A percentile compares a stretch with the other conserved stretches of the same genome.
phyloP scores from a whole-genome alignment of 2,888 invertebrate genomes.

The Mythimna vitellina region DNA sequence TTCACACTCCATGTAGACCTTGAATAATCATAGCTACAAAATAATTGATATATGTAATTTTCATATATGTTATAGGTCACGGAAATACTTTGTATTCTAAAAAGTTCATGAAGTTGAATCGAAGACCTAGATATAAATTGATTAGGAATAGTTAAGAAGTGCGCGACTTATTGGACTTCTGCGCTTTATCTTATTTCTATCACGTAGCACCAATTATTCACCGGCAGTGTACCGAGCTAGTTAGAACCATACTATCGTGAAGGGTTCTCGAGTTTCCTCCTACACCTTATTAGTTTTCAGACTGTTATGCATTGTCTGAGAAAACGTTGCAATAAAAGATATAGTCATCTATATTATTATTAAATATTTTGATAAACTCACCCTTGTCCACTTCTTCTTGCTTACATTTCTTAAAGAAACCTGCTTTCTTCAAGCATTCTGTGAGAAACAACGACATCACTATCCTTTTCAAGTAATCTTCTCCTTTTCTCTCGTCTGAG shows the following conservation, averaged over 20 bases:
- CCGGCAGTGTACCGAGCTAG: background rate
- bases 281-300: too few relatives aligned
- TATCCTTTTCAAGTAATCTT: slow-evolving; percentile 94
- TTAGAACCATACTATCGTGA: background rate
- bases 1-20: too few relatives aligned
- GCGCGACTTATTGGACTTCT: slow-evolving; percentile 1
- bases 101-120: background rate
- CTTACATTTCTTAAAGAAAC: slow-evolving; percentile 90
- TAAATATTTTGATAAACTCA: slow-evolving; percentile 49
- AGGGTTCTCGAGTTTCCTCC: background rate
- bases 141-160: slow-evolving; percentile 16
- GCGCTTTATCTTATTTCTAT: slow-evolving; percentile 1
- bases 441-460: slow-evolving; percentile 95
- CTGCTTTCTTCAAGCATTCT: slow-evolving; percentile 92
- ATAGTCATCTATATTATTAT: too few relatives aligned
- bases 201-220: slow-evolving; percentile 11
- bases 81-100: slow-evolving; percentile 7
- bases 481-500: slow-evolving; percentile 90
- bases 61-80: background rate
- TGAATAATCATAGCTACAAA: background rate
- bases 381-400: slow-evolving; percentile 73
- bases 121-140: background rate
- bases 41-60: background rate
- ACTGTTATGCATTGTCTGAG: too few relatives aligned
- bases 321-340: too few relatives aligned